phyloP scores from a whole-genome alignment of 64 coral and sea anemone species.

The Montipora sp. region DNA sequence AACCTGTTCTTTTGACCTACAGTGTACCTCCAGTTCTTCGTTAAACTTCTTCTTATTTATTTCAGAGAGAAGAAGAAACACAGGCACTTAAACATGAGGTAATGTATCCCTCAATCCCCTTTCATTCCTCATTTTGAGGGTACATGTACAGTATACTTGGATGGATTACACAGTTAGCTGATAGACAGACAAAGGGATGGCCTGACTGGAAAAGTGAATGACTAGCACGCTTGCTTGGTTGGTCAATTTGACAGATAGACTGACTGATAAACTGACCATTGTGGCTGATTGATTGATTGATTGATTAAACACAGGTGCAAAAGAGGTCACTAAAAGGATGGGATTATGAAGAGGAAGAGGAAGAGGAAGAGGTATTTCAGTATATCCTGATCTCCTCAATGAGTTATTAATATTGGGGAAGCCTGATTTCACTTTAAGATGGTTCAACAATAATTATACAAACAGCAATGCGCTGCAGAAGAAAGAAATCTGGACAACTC shows the following conservation, averaged over 20 bases:
- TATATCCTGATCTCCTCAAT: not conserved
- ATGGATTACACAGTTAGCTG: no score
- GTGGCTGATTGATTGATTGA: not conserved
- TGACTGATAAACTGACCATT: not conserved
- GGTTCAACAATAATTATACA: no score
- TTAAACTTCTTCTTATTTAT: not conserved
- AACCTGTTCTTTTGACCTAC: not conserved
- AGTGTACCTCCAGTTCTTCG: not conserved
- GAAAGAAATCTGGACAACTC: no score
- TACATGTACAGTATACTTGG: no score
- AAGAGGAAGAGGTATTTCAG: conserved; percentile 25
- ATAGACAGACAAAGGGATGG: no score
- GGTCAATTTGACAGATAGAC: no score
- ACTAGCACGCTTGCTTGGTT: no score
- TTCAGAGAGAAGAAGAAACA: conserved; percentile 57
- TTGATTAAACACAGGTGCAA: not conserved
- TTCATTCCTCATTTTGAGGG: no score
- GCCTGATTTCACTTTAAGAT: no score
- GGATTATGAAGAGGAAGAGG: conserved; percentile 5
- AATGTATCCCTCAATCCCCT: not conserved
- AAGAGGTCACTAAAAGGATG: conserved; percentile 14
- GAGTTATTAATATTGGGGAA: no score
- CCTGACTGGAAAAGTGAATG: no score
- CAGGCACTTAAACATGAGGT: conserved; percentile 36
- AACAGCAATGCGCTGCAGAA: no score